Conservation (phyloP, 2,113 vertebrate genomes). For the Perca fluviatilis region DNA sequence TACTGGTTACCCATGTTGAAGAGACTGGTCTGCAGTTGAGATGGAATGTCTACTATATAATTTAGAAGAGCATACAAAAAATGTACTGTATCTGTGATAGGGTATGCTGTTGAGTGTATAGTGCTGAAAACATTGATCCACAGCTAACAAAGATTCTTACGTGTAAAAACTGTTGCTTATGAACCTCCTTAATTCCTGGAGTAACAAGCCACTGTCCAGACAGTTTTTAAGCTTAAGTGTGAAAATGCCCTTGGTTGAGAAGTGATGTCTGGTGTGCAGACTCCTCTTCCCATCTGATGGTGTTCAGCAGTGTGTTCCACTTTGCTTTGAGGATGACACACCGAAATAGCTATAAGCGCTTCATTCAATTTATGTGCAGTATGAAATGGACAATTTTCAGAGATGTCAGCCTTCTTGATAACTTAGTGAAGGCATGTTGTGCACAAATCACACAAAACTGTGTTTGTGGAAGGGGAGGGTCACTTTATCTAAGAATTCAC, state of each 20-base stretch:
- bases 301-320: neutral
- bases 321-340: slow-evolving; percentile 4
- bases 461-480: neutral
- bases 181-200: neutral
- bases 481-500: slow-evolving; percentile 12
- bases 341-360: neutral
- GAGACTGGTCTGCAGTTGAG: neutral
- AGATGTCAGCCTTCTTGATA: neutral
- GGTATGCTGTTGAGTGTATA: neutral
- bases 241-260: slow-evolving; percentile 14
- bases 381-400: neutral
- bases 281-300: neutral
- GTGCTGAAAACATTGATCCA: neutral
- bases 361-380: neutral
- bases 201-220: neutral
- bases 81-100: too few relatives aligned
- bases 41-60: neutral
- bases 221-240: neutral
- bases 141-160: neutral
- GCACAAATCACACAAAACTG: neutral
- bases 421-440: neutral
- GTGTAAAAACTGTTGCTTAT: neutral
- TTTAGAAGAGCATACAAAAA: neutral
- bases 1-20: neutral
- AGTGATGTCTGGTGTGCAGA: neutral